A percentile compares a stretch with the other conserved stretches of the same genome.
phyloP scores from a whole-genome alignment of 2,113 vertebrate species.

The Panthera tigris region DNA sequence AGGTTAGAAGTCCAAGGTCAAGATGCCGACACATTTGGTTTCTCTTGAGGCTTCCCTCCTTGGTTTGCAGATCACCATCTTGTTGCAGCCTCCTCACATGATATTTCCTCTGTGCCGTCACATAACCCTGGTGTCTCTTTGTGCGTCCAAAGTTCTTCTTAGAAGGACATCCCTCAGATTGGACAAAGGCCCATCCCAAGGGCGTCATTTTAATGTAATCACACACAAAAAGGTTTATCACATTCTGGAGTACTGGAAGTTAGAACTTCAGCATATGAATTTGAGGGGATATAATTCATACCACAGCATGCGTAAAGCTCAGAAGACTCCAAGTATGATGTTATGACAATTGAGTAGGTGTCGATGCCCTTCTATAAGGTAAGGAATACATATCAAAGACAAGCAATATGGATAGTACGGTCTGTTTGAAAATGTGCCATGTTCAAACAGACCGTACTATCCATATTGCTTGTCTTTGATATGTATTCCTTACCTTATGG shows the following conservation, averaged over 20 bases:
- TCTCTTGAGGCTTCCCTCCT: not conserved
- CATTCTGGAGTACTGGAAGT: not conserved
- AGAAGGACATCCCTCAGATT: not conserved
- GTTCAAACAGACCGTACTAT: not conserved
- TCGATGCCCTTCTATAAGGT: not conserved
- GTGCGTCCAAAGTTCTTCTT: not conserved
- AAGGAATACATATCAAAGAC: not conserved
- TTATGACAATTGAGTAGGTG: not conserved
- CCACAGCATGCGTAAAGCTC: not conserved
- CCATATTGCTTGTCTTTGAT: not conserved
- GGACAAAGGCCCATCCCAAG: fast-evolving
- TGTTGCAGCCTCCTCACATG: fast-evolving
- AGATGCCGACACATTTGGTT: fast-evolving
- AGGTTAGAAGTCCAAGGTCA: not conserved
- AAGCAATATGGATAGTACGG: not conserved
- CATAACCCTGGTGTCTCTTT: not conserved
- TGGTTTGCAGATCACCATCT: not conserved
- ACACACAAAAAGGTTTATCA: not conserved
- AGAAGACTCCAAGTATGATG: not conserved
- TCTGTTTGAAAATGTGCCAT: not conserved
- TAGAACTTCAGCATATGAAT: not conserved
- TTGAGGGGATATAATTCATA: not conserved
- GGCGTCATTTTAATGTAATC: not conserved
- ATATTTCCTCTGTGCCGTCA: not conserved
- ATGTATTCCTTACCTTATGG: not conserved